Conservation (phyloP, 30 jellyfish, hydroid and myxozoan genomes). For the Morbakka virulenta region DNA sequence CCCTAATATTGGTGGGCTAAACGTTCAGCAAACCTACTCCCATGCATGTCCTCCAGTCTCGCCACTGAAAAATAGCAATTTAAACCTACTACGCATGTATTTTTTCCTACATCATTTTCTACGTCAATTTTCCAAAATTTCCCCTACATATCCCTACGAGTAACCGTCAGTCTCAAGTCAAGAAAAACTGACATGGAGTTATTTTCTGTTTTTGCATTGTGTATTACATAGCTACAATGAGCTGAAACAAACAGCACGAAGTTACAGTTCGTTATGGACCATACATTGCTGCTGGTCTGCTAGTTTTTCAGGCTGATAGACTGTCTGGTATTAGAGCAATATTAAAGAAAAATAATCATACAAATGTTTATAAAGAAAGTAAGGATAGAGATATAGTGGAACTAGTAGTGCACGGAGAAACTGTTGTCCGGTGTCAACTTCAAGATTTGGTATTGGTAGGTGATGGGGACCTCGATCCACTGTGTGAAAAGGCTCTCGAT, state of each 20-base stretch:
- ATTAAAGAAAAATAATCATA: slow-evolving; percentile 51
- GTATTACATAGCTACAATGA: too few relatives aligned
- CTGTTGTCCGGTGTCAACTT: slow-evolving; percentile 62
- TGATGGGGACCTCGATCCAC: slow-evolving; percentile 83
- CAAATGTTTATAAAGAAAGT: slow-evolving; percentile 27
- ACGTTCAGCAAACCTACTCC: too few relatives aligned
- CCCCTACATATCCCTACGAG: too few relatives aligned
- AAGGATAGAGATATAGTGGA: slow-evolving; percentile 69
- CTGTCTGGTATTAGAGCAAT: neutral
- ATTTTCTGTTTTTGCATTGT: too few relatives aligned
- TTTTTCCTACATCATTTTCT: too few relatives aligned
- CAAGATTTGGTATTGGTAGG: slow-evolving; percentile 83
- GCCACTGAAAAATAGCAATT: too few relatives aligned
- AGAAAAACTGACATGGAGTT: too few relatives aligned
- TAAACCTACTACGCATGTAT: too few relatives aligned
- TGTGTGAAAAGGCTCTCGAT: slow-evolving; percentile 60
- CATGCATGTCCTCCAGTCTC: too few relatives aligned
- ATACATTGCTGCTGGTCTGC: neutral
- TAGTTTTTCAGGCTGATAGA: neutral
- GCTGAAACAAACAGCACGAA: neutral
- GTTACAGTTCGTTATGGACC: neutral
- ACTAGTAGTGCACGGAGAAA: slow-evolving; percentile 76
- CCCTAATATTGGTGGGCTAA: too few relatives aligned
- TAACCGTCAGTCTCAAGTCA: too few relatives aligned
- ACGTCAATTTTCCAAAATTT: too few relatives aligned